Base-by-base conservation (phyloP, 2,797 vertebrate genomes). In the Emys orbicularis region DNA sequence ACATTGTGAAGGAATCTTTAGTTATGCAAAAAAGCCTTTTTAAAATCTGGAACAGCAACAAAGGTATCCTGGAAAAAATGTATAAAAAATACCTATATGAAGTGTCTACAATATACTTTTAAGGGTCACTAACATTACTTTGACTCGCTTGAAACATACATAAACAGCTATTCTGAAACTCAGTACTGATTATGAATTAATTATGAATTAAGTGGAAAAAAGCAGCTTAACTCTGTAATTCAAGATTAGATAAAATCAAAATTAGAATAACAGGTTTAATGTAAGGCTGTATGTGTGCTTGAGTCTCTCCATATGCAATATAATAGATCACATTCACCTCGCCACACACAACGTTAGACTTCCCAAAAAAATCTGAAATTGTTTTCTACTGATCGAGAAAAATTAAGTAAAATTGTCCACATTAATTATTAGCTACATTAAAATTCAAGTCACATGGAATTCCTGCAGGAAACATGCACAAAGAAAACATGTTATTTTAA, bases 111-210 rank as follows among this genome's bases (percentile, higher is more conserved):
- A 5, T 84, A 54, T 57, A 31, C 84, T 88, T 72, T 21, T 50
- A 83, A 90, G 10, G 5, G 11, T 59, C 81, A 41, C 13, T 25
- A 56, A 74, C 31, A 79, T 54, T 85, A 19, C 25, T 89, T 87
- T 77, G 61, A 52, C 49, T 74, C 56, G 50, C 56, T 29, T 83
- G 23, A 74, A 87, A 68, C 13, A 79, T 47, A 50, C 25, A 31
- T 6, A 81, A 37, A 23, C 12, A 59, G 61, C 3, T 34, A 84
- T 0, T 0, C 3, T 34, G 50, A 59, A 76, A 9, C 25, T 53
- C n/a, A 81, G n/a, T 23, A 76, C 34, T 65, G 49, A 61, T 57
- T 29, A 27, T 79, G 56, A 94, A 81, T 59, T 47, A 54, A 29
- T 27, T 68, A 29, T 81, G 41, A 90, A 57, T 44, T 49, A 44